Percentiles rank a stretch among this genome's conserved stretches.
phyloP scores from a whole-genome alignment of 2,888 invertebrate species.

The Drosophila imparisetae region DNA sequence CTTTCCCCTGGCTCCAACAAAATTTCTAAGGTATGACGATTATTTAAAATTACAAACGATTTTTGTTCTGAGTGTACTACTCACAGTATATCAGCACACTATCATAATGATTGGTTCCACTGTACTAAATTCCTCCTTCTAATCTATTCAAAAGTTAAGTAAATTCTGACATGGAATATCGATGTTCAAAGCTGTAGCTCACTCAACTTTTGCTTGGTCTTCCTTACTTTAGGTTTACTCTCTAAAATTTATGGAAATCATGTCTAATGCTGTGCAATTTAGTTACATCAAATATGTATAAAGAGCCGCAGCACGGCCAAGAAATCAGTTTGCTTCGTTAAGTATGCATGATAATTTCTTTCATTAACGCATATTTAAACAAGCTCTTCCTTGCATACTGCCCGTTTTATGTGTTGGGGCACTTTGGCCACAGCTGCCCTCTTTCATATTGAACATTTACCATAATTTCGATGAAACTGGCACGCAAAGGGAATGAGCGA shows the following conservation, averaged over 20 bases:
- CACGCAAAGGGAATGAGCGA: conserved; percentile 42
- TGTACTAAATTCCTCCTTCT: neutral
- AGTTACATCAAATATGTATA: conserved; percentile 67
- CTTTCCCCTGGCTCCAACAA: neutral
- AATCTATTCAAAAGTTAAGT: neutral
- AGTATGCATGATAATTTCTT: conserved; percentile 73
- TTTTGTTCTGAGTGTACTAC: neutral
- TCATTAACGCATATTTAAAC: conserved; percentile 78
- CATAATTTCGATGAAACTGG: conserved; percentile 75
- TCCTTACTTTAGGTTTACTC: conserved; percentile 19
- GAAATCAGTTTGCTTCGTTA: conserved; percentile 48
- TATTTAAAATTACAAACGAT: neutral
- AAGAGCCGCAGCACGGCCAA: conserved; percentile 15
- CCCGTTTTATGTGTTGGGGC: conserved; percentile 4
- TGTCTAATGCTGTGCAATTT: conserved; percentile 38
- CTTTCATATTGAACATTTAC: conserved; percentile 50
- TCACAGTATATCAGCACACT: neutral
- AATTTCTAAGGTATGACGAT: neutral
- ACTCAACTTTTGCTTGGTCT: conserved; percentile 13
- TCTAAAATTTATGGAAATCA: conserved; percentile 57
- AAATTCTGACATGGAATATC: conserved; percentile 3
- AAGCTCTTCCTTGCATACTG: conserved; percentile 23
- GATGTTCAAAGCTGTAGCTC: neutral
- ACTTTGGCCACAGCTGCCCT: conserved; percentile 1
- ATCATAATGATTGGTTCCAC: conserved; percentile 2